A percentile compares a stretch with the other conserved stretches of the same genome.
These are phyloP conservation scores for Tenthredo livida DNA, from an alignment of 2,888 invertebrate species.

Conservation along the genomic window DNA sequence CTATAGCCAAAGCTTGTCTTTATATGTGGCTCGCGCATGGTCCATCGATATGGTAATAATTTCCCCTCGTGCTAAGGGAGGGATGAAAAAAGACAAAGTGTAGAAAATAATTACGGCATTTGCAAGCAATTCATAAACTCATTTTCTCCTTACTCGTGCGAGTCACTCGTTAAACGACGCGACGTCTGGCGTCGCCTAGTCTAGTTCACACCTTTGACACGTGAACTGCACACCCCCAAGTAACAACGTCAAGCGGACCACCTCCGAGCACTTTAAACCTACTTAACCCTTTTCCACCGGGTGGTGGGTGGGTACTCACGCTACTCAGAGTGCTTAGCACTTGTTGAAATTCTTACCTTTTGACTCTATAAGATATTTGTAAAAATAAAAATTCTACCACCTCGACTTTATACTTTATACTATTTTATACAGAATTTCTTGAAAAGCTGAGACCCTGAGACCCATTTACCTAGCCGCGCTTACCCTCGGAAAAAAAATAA, in stretches of 20 bases:
- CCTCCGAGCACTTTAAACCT: constrained; percentile 21
- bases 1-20: neutral
- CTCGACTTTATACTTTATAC: neutral
- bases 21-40: neutral
- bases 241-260: constrained; percentile 10
- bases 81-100: neutral
- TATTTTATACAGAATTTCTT: neutral
- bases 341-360: constrained; percentile 15
- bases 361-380: neutral
- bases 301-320: neutral
- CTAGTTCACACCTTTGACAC: constrained; percentile 44
- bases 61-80: neutral
- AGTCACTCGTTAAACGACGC: constrained; percentile 35
- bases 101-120: neutral
- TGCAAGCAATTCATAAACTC: neutral
- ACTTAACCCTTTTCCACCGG: constrained; percentile 32
- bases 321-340: constrained; percentile 16
- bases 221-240: constrained; percentile 13
- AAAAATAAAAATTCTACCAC: neutral
- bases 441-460: neutral
- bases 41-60: too few relatives aligned
- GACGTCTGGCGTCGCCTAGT: constrained; percentile 46
- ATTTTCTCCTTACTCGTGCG: constrained; percentile 21
- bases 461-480: too few relatives aligned
- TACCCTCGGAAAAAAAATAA: neutral